Conservation (phyloP, 2,797 vertebrate species). For the Chrysolophus pictus region DNA sequence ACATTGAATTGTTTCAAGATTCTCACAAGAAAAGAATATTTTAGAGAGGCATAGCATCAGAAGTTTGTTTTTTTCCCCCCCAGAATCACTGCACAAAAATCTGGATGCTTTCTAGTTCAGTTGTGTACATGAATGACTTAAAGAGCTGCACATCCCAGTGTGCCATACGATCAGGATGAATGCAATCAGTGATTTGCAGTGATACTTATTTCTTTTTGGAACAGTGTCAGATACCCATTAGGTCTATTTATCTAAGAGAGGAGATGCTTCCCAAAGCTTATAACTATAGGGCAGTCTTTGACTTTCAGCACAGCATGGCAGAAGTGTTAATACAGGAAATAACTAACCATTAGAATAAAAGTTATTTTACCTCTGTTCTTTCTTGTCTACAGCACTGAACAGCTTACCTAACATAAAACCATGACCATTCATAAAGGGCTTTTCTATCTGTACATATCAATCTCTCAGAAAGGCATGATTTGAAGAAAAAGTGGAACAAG, state of each 20-base stretch:
- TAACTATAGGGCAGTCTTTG: background rate
- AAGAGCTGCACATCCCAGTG: background rate
- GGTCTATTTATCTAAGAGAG: fast-evolving
- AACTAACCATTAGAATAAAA: background rate
- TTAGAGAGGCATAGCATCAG: background rate
- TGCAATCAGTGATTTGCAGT: background rate
- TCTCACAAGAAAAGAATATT: background rate
- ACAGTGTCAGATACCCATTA: background rate
- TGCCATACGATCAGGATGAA: fast-evolving
- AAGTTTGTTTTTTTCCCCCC: background rate
- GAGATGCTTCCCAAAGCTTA: background rate
- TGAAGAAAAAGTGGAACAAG: background rate
- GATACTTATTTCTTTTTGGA: background rate
- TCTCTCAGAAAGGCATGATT: background rate
- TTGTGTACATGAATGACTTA: background rate
- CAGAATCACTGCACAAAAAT: background rate
- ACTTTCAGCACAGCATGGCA: background rate
- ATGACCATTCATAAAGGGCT: background rate
- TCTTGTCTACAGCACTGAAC: background rate
- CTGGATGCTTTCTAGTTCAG: background rate
- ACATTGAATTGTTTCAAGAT: background rate
- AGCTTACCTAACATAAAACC: background rate
- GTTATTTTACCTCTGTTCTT: background rate
- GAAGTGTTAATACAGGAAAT: background rate
- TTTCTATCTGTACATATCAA: background rate